Evolutionary conservation across 53 echinoderm and acorn worm species (phyloP).

Genomic region (Astropecten irregularis): DNA sequence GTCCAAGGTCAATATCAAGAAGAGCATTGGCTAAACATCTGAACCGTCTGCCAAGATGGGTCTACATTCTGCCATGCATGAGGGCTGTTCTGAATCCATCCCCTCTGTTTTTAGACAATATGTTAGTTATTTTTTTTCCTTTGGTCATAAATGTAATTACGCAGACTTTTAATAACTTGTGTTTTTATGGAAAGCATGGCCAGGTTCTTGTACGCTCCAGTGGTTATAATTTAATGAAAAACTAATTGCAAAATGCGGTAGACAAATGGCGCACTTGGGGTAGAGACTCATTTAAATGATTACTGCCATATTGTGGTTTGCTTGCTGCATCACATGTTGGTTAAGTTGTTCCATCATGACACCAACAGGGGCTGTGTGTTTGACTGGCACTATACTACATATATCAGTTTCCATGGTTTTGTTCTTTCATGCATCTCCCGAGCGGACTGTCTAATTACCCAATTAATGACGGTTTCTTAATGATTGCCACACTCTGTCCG

Average conservation of each 20-base stretch:
- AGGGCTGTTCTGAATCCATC: too few species aligned
- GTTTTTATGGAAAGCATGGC: slow-evolving; percentile 19
- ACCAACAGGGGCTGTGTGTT: not conserved
- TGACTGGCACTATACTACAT: not conserved
- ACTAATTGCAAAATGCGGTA: slow-evolving; percentile 42
- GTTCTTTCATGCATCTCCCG: slow-evolving; percentile 13
- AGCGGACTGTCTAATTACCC: slow-evolving; percentile 25
- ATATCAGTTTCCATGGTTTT: slow-evolving; percentile 48
- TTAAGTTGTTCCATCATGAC: slow-evolving; percentile 27
- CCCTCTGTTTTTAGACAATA: too few species aligned
- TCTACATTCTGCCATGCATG: too few species aligned
- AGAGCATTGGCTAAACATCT: too few species aligned
- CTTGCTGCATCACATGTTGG: slow-evolving; percentile 13
- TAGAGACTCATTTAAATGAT: slow-evolving; percentile 37
- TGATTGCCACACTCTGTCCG: not conserved
- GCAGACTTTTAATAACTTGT: slow-evolving; percentile 37
- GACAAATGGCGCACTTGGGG: slow-evolving; percentile 35
- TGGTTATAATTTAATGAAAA: slow-evolving; percentile 47
- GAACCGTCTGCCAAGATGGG: too few species aligned
- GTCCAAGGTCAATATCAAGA: too few species aligned
- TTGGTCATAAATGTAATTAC: slow-evolving; percentile 6
- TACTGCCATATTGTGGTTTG: slow-evolving; percentile 43
- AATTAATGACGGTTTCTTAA: slow-evolving; percentile 33
- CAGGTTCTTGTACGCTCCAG: slow-evolving; percentile 9
- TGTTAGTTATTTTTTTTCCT: not conserved